A percentile compares a stretch with the other conserved stretches of the same genome.
These are phyloP conservation scores for Rambutsinella grinnellia DNA, from an alignment of 2,888 invertebrate genomes.

Conservation along the genomic window DNA sequence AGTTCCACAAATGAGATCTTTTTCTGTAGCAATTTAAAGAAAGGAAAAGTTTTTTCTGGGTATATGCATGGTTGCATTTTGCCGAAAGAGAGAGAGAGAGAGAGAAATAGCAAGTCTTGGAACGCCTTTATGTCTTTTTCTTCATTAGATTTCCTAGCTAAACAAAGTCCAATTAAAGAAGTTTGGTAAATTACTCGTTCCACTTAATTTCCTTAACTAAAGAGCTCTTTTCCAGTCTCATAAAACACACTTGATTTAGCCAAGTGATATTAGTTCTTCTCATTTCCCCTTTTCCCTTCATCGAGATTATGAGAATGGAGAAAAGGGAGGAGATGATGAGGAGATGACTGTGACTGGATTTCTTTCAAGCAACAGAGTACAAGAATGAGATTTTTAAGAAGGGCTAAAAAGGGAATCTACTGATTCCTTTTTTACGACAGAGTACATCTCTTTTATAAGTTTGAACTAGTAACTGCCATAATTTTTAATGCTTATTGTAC, in stretches of 20 bases:
- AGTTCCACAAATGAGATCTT: conserved; percentile 12
- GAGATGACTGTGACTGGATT: neutral
- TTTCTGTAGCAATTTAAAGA: neutral
- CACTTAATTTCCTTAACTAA: conserved; percentile 54
- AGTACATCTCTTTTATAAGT: neutral
- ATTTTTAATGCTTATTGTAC: neutral
- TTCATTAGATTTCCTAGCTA: neutral
- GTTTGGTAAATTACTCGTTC: conserved; percentile 54
- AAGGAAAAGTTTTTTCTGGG: conserved; percentile 28
- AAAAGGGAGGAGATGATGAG: neutral
- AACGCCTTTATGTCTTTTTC: too few relatives aligned
- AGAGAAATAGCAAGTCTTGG: neutral
- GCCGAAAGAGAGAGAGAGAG: neutral
- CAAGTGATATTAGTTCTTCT: conserved; percentile 3
- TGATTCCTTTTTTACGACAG: neutral
- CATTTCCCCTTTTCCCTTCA: conserved; percentile 14
- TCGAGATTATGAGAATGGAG: conserved; percentile 16
- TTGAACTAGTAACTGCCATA: neutral
- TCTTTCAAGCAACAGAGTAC: neutral
- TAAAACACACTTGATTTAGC: conserved; percentile 50
- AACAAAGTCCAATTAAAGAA: conserved; percentile 44
- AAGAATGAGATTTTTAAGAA: neutral
- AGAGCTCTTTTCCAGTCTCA: conserved; percentile 30
- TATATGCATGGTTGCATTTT: too few relatives aligned
- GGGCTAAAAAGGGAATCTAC: neutral